A percentile compares a stretch with the other conserved stretches of the same genome.
These are phyloP conservation scores for Porites divaricata DNA, from an alignment of 92 coral and sea anemone genomes.

Conservation along the genomic window DNA sequence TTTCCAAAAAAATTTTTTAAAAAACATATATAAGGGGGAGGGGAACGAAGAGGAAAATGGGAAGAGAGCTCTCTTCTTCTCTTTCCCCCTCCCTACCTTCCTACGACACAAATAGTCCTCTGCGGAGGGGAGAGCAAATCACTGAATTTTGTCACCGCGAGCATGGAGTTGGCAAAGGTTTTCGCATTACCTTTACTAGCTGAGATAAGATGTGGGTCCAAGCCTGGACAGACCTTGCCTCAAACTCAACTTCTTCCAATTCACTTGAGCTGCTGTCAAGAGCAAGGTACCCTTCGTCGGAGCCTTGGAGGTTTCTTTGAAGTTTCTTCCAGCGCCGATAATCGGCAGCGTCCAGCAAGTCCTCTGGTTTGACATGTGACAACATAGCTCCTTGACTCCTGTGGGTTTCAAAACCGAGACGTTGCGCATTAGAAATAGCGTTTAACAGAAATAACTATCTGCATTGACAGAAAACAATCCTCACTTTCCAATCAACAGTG, in stretches of 20 bases:
- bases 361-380: slow-evolving; percentile 81
- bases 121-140: too few relatives aligned
- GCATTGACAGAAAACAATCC: too few relatives aligned
- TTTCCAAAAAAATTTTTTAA: too few relatives aligned
- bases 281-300: background rate
- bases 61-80: too few relatives aligned
- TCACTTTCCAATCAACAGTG: too few relatives aligned
- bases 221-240: slow-evolving; percentile 75
- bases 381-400: slow-evolving; percentile 95
- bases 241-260: slow-evolving; percentile 58
- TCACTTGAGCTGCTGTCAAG: slow-evolving; percentile 17
- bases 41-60: too few relatives aligned
- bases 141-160: background rate
- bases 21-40: too few relatives aligned
- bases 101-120: too few relatives aligned
- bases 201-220: slow-evolving; percentile 94
- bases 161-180: background rate
- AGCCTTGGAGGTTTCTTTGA: slow-evolving; percentile 42
- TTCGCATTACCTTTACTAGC: slow-evolving; percentile 75
- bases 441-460: too few relatives aligned
- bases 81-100: too few relatives aligned
- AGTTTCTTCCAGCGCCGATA: slow-evolving; percentile 82
- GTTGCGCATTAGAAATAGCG: background rate
- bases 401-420: background rate
- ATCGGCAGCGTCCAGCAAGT: slow-evolving; percentile 73